Base-by-base conservation (phyloP, 2,888 invertebrate species). In the Cephus pulcher region DNA sequence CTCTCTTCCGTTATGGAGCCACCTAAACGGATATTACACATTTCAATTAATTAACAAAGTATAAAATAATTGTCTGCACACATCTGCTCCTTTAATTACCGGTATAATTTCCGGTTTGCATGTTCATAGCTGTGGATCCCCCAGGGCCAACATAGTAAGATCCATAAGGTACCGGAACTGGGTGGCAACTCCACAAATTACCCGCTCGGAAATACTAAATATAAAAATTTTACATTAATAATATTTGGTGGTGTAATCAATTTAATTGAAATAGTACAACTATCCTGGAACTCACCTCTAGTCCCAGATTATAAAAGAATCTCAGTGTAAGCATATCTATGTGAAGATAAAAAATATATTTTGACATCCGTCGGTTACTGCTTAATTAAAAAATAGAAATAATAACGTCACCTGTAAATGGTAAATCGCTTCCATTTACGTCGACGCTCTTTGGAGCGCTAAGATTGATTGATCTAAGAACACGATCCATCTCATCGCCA, bases 271-370 rank as follows among this genome's bases (percentile, higher is more conserved):
- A 76, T 34, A 34, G 56, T n/a, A 37, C 56, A 78, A 69, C 12
- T 73, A 74, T 68, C 82, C 56, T 33, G 3, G 75, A 56, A 76
- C 74, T 34, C 82, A 89, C 89, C 80, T 95, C 95, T 83, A 95
- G 92, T 84, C 95, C 95, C 86, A 95, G 91, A 90, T 95, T 95
- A 92, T 93, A 95, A 91, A 94, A 95, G 88, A 93, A 95, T 79
- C 95, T 93, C 80, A 95, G 90, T 11, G 95, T 95, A 15, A 93
- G 90, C 75, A 94, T 92, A 87, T 95, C 95, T 92, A 84, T 15
- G 73, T 23, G 12, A 34, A 76, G 23, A 70, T 68, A 78, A 33
- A 89, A 40, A 15, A 40, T 40, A 40, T 15, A 69, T 23, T 34
- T 34, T 76, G 9, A 71, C 37, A 71, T 73, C 88, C 87, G 33